A percentile compares a stretch with the other conserved stretches of the same genome.
These are phyloP conservation scores for Meta bourneti DNA, from an alignment of 2,888 invertebrate genomes.

Conservation along the genomic window DNA sequence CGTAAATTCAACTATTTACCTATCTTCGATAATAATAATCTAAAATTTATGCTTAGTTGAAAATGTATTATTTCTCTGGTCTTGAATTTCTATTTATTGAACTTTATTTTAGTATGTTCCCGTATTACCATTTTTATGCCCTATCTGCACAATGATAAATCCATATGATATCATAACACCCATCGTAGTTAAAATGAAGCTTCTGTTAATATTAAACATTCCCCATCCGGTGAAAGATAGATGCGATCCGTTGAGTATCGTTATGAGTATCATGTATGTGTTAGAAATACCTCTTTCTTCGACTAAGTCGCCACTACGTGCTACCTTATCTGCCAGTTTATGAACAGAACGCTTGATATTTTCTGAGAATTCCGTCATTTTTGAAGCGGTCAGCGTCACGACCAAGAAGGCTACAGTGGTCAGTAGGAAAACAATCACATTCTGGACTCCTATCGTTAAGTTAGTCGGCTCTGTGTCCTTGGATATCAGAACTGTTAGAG, in stretches of 20 bases:
- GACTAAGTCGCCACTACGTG: background rate
- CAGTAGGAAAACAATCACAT: constrained; percentile 60
- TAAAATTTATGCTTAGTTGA: too few species aligned
- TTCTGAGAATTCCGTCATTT: constrained; percentile 58
- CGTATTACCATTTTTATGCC: constrained; percentile 38
- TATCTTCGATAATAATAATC: too few species aligned
- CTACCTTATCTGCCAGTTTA: constrained; percentile 47
- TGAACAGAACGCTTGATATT: constrained; percentile 61
- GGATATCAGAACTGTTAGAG: constrained; percentile 64
- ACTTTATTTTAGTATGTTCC: background rate
- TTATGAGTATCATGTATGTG: constrained; percentile 48
- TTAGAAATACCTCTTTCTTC: constrained; percentile 10
- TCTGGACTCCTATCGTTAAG: constrained; percentile 50
- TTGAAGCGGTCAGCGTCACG: constrained; percentile 56
- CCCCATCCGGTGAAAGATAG: constrained; percentile 67
- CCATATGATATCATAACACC: constrained; percentile 75
- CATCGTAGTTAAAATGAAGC: constrained; percentile 71
- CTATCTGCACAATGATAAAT: constrained; percentile 68
- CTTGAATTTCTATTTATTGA: too few species aligned
- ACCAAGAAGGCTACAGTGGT: constrained; percentile 65
- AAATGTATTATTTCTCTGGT: too few species aligned
- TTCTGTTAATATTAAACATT: constrained; percentile 74
- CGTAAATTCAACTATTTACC: too few species aligned
- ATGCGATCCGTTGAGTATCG: constrained; percentile 66
- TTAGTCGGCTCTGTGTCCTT: constrained; percentile 53